A percentile compares a stretch with the other conserved stretches of the same genome.
Evolutionary conservation across 2,113 vertebrate species (phyloP).

Genomic region (Triplophysa siluroides): DNA sequence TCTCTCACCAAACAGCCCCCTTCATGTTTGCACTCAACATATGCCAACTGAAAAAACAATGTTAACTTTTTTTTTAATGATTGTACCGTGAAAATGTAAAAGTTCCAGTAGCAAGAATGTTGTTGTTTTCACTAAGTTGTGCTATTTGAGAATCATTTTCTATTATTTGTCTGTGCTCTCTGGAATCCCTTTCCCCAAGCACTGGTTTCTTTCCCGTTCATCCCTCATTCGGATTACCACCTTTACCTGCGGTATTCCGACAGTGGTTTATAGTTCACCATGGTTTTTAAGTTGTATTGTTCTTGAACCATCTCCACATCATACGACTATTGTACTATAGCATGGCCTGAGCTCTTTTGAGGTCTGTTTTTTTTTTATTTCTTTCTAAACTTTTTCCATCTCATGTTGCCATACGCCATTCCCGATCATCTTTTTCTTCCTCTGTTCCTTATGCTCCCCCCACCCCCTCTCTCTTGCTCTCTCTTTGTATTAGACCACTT

Average conservation of each 20-base stretch:
- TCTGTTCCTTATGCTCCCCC: constrained; percentile 30
- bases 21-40: constrained; percentile 40
- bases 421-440: constrained; percentile 41
- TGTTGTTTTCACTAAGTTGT: constrained; percentile 63
- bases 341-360: constrained; percentile 53
- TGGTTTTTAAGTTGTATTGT: constrained; percentile 34
- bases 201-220: constrained; percentile 37
- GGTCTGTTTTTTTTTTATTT: background rate
- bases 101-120: constrained; percentile 58
- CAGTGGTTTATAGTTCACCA: constrained; percentile 48
- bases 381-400: constrained; percentile 18
- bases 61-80: constrained; percentile 52
- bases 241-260: constrained; percentile 41
- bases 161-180: constrained; percentile 50
- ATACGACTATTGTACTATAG: constrained; percentile 29
- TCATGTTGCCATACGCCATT: constrained; percentile 13
- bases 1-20: constrained; percentile 62
- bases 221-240: constrained; percentile 41
- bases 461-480: constrained; percentile 57
- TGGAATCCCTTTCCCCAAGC: constrained; percentile 43
- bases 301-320: constrained; percentile 28
- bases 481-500: constrained; percentile 82
- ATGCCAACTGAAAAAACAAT: constrained; percentile 42
- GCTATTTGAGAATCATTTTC: constrained; percentile 61
- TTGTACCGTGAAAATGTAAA: constrained; percentile 67